Evolutionary conservation across 2,113 vertebrate genomes (phyloP), one percentile per base, ranked within the genome.

Genomic region (Sporophila hypoxantha): DNA sequence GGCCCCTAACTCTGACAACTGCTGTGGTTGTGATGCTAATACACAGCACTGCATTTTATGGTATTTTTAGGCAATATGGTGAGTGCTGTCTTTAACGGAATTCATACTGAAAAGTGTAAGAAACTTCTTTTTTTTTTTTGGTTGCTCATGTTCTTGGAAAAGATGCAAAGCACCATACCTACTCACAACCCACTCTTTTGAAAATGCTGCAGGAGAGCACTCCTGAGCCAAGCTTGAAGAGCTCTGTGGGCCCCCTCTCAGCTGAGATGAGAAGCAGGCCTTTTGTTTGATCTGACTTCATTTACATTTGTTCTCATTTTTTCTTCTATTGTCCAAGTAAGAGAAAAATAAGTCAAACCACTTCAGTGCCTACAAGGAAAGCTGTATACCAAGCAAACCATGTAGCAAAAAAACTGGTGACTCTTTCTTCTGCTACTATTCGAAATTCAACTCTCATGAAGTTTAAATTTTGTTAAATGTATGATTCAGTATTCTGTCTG

Each of bases 231-330:
- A 71, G 44, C 50, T 75, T 79, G 15, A 85, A 76, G 18, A 78
- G 25, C 41, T 71, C n/a, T 78, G 67, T 78, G 56, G 68, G 23
- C 30, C 30, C 85, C 25, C 50, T 47, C 50, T 61, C 34, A 59
- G 47, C 50, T 88, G 56, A 68, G 56, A 36, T 88, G 56, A 68
- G 56, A 36, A 76, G 34, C 15, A 32, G 11, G 37, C 26, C 42
- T 87, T 84, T 89, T 57, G 30, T 76, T 88, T 71, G 53, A 82
- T 78, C 49, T 73, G 21, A 65, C 22, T 66, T 44, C 9, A 26
- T 79, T 92, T 92, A 57, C 36, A 56, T 89, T 87, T 37, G 11
- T 50, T 82, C 73, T 68, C 36, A 53, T 29, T 65, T 88, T 68
- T 76, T 42, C 36, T 70, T 82, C 18, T 25, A 1, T 56, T 79